Base-by-base conservation (phyloP, 2,113 vertebrate genomes). In the Alectura lathami region DNA sequence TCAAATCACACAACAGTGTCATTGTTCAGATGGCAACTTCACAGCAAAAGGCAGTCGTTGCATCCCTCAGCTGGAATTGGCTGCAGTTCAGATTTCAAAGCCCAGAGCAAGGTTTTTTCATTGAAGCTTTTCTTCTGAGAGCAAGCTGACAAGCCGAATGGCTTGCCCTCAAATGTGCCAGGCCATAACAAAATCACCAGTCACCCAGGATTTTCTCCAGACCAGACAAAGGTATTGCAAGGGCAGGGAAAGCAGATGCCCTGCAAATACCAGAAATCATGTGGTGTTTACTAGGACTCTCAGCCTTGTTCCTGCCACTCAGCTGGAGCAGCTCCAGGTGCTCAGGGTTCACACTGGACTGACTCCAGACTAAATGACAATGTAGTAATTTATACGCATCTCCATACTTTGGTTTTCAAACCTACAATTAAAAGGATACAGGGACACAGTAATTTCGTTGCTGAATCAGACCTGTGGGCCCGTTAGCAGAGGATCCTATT, bases 201-300 rank as follows among this genome's bases (percentile, higher is more conserved):
- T 69, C 89, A 88, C 82, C 95, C 92, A 76, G 88, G 91, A 94
- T 90, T 93, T 84, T 76, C 89, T 87, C 75, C 91, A 93, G 96
- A 91, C 59, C 88, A 89, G n/a, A 68, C 34, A 16, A 67, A 91
- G 88, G 91, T 80, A 84, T 87, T 40, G 42, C 80, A 80, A 89
- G 88, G 91, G 64, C 87, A 93, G 85, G 78, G 76, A 81, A 50
- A 97, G 93, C 93, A 96, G 94, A 75, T 26, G 67, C 79, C 94
- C 94, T 95, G 83, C 68, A 62, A 84, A 96, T 91, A 91, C 91
- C 94, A 96, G 96, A 91, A 94, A 92, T 87, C 81, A 87, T 91
- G 34, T 62, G 96, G 83, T 94, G 76, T 90, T 97, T 80, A 88
- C 92, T 81, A 70, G 70, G 94, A 83, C 88, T 72, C 88, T 43